Evolutionary conservation across 2,797 vertebrate species (phyloP), one percentile per base, ranked within the genome.

Genomic region (Sciaenops ocellatus): DNA sequence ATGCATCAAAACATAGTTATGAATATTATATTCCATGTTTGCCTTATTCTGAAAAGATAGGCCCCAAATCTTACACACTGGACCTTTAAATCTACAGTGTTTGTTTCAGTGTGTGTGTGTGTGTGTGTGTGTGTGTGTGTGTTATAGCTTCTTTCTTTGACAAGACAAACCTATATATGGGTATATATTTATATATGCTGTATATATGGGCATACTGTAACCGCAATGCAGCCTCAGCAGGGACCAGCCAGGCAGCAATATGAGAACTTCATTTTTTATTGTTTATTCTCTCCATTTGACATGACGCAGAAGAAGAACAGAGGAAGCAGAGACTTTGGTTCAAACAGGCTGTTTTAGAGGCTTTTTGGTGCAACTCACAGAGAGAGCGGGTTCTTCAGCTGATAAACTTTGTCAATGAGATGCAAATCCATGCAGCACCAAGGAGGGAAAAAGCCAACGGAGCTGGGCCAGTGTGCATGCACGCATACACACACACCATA

Each of bases 341-440:
- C 50, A 81, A 73, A 82, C 1, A 0, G 38, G 42, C 69, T 0
- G 15, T 76, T 63, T 41, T n/a, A 4, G 65, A 78, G 56, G 73
- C 52, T 76, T 88, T 80, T 68, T 90, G 72, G 76, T 73, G 81
- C 65, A 82, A 81, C 60, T 70, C 50, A 12, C 41, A 62, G 48
- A 59, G 52, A 73, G 57, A 79, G 54, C 41, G 28, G 54, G 38
- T 78, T 73, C 73, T 84, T 89, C 54, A 75, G 68, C 84, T 80
- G 73, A 85, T 73, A 84, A 85, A 92, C 77, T 85, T 91, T 84
- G 85, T 83, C 80, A 91, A 90, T 93, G 90, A 93, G 87, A 94
- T 93, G 91, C 89, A 92, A 92, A 92, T 94, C 89, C 89, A 90
- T 91, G 90, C 90, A 89, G 87, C 85, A 80, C 67, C 28, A 65